These are phyloP conservation scores for Stenurella melanura DNA, from an alignment of 2,888 invertebrate genomes.

Conservation along the genomic window DNA sequence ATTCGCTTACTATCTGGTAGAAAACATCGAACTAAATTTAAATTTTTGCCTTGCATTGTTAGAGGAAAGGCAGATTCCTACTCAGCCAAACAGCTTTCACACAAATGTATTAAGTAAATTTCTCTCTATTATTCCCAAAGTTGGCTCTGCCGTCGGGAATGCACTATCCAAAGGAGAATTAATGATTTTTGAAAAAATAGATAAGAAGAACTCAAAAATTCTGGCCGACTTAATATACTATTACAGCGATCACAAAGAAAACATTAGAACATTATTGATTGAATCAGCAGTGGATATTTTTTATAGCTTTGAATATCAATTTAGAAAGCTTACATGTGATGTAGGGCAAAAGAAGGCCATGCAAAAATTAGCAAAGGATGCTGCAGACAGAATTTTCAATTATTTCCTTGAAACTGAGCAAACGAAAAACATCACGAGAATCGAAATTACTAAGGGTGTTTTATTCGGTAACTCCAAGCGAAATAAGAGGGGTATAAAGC, in stretches of 20 bases:
- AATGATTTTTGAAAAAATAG: conserved; percentile 47
- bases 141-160: conserved; percentile 43
- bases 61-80: conserved; percentile 46
- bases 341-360: conserved; percentile 42
- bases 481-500: conserved; percentile 40
- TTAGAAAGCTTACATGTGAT: conserved; percentile 35
- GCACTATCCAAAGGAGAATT: conserved; percentile 47
- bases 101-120: conserved; percentile 42
- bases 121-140: conserved; percentile 43
- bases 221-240: conserved; percentile 52
- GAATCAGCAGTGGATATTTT: conserved; percentile 49
- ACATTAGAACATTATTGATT: conserved; percentile 46
- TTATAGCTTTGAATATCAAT: conserved; percentile 49
- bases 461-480: conserved; percentile 49
- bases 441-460: conserved; percentile 50
- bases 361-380: conserved; percentile 46
- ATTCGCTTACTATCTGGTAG: conserved; percentile 49
- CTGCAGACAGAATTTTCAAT: conserved; percentile 43
- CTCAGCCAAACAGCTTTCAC: conserved; percentile 43
- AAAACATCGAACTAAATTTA: conserved; percentile 50
- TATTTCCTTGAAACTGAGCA: conserved; percentile 40
- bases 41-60: conserved; percentile 49
- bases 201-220: conserved; percentile 51
- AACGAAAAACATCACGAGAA: conserved; percentile 36
- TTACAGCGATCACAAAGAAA: conserved; percentile 51